phyloP scores from a whole-genome alignment of 2,113 vertebrate species.

The Parotia lawesii region DNA sequence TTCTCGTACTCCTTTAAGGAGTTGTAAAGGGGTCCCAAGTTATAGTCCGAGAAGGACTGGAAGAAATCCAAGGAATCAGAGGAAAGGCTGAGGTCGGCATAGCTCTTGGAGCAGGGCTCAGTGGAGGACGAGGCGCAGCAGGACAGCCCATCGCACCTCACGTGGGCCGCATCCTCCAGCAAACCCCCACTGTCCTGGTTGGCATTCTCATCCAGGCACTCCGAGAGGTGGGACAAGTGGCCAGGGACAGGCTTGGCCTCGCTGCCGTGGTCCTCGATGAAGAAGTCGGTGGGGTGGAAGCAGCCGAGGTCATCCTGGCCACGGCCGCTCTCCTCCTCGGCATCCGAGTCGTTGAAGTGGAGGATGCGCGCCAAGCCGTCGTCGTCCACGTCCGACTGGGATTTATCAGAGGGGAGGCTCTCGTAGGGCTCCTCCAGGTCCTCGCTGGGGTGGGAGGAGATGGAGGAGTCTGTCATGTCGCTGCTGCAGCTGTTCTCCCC shows the following conservation, averaged over 20 bases:
- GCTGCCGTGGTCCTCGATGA: constrained; percentile 40
- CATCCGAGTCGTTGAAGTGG: constrained; percentile 83
- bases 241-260: constrained; percentile 63
- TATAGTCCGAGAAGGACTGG: constrained; percentile 88
- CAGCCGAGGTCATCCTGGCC: constrained; percentile 76
- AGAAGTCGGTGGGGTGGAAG: constrained; percentile 83
- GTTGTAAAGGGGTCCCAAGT: constrained; percentile 89
- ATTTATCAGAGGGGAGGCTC: constrained; percentile 60
- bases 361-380: constrained; percentile 85
- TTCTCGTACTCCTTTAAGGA: constrained; percentile 87
- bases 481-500: constrained; percentile 91
- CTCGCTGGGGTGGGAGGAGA: constrained; percentile 79
- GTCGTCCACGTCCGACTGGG: constrained; percentile 77
- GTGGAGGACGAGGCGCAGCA: constrained; percentile 69
- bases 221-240: constrained; percentile 74
- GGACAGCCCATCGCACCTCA: constrained; percentile 54
- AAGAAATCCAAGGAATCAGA: constrained; percentile 92
- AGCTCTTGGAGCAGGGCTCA: constrained; percentile 79
- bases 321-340: constrained; percentile 60
- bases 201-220: constrained; percentile 90
- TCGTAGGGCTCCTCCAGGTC: constrained; percentile 64
- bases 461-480: constrained; percentile 87
- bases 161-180: constrained; percentile 59
- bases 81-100: constrained; percentile 91
- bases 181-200: constrained; percentile 86